Conservation (phyloP, 2,797 vertebrate genomes). For the Melanotaenia pygmaea region DNA sequence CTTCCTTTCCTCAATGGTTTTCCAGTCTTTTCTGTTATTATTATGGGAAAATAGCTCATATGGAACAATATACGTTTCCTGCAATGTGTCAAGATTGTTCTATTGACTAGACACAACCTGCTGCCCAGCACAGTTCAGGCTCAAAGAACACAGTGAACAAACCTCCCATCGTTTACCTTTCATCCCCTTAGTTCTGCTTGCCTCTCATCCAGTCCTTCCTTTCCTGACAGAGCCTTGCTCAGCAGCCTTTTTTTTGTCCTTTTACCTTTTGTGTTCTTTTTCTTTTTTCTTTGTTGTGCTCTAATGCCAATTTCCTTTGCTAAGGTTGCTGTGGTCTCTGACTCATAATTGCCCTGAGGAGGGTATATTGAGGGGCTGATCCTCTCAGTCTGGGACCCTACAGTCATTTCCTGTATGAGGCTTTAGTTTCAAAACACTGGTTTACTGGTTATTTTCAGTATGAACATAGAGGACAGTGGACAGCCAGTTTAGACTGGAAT, state of each 20-base stretch:
- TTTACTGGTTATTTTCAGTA: slow-evolving; percentile 58
- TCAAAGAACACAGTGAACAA: slow-evolving; percentile 45
- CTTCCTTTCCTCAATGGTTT: not conserved
- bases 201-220: slow-evolving; percentile 49
- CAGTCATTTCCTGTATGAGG: slow-evolving; percentile 80
- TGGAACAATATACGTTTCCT: slow-evolving; percentile 82
- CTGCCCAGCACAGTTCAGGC: slow-evolving; percentile 33
- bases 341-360: slow-evolving; percentile 74
- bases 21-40: slow-evolving; percentile 44
- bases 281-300: slow-evolving; percentile 49
- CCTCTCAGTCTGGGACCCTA: slow-evolving; percentile 77
- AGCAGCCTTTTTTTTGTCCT: slow-evolving; percentile 46
- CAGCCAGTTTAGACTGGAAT: slow-evolving; percentile 62
- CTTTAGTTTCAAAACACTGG: slow-evolving; percentile 63
- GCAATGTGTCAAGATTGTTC: slow-evolving; percentile 62
- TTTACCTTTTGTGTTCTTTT: slow-evolving; percentile 52
- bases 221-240: slow-evolving; percentile 55
- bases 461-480: slow-evolving; percentile 37
- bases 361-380: slow-evolving; percentile 77
- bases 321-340: slow-evolving; percentile 57
- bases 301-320: slow-evolving; percentile 73
- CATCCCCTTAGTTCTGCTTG: slow-evolving; percentile 43
- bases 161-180: slow-evolving; percentile 43
- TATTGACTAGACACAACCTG: slow-evolving; percentile 62
- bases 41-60: slow-evolving; percentile 76